Evolutionary conservation across 2,113 vertebrate species (phyloP).

Genomic region (Alligator mississippiensis): DNA sequence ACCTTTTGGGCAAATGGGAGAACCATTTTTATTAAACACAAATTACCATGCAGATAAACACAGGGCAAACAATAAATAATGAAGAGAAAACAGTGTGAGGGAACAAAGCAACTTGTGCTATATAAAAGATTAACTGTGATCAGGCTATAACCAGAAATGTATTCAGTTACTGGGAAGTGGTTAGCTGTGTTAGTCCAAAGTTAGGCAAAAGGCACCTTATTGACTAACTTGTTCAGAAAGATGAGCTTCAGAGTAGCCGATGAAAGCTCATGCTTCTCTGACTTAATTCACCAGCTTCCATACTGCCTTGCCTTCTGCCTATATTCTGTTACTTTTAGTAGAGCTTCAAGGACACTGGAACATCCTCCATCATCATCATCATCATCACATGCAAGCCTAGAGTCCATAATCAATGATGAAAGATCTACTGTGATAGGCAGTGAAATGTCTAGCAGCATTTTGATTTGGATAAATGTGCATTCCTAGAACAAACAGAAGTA

Average conservation of each 20-base stretch:
- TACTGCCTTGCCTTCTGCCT: too few relatives aligned
- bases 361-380: neutral
- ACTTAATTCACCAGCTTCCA: too few relatives aligned
- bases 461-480: neutral
- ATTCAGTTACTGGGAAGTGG: neutral
- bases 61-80: neutral
- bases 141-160: neutral
- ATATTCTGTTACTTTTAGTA: neutral
- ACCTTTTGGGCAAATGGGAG: conserved; percentile 28
- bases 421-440: neutral
- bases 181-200: too few relatives aligned
- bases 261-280: too few relatives aligned
- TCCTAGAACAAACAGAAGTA: neutral
- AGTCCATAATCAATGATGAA: neutral
- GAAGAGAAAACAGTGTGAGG: neutral
- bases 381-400: neutral
- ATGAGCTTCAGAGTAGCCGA: too few relatives aligned
- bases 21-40: conserved; percentile 34
- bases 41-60: conserved; percentile 55
- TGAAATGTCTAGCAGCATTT: neutral
- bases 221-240: too few relatives aligned
- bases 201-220: too few relatives aligned
- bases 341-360: neutral
- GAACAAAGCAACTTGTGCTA: neutral
- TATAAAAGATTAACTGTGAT: neutral